These are phyloP conservation scores for Disparrhopalites patrizii DNA, from an alignment of 2,888 invertebrate genomes.

Conservation along the genomic window DNA sequence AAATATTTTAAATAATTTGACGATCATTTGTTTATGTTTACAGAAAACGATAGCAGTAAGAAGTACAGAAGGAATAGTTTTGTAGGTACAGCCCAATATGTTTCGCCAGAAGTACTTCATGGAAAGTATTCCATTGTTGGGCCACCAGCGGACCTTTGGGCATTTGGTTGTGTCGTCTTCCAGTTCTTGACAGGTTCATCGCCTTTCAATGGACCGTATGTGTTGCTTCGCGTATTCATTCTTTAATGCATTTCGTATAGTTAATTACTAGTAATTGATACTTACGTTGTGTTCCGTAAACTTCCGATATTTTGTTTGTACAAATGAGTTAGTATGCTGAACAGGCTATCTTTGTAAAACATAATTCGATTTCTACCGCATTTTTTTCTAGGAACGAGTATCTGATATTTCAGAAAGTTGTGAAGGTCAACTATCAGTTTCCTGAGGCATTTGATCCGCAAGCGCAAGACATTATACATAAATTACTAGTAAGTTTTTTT, in stretches of 20 bases:
- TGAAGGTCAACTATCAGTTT: conserved; percentile 83
- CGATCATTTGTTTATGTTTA: too few relatives aligned
- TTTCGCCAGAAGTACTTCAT: conserved; percentile 91
- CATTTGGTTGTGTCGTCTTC: conserved; percentile 91
- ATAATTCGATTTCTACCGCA: conserved; percentile 21
- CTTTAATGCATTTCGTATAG: conserved; percentile 25
- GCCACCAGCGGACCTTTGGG: conserved; percentile 91
- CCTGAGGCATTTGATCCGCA: conserved; percentile 83
- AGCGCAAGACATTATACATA: conserved; percentile 82
- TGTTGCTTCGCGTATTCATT: conserved; percentile 1
- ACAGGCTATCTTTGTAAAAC: neutral
- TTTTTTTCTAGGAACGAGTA: conserved; percentile 71
- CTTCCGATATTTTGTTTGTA: neutral
- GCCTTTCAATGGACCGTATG: conserved; percentile 74
- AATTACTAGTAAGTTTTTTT: conserved; percentile 62
- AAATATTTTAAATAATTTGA: neutral
- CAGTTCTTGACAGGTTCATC: conserved; percentile 93
- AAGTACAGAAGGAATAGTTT: conserved; percentile 71
- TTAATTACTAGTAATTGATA: conserved; percentile 37
- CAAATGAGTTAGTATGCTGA: neutral
- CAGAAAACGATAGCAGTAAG: neutral
- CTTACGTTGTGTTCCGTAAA: neutral
- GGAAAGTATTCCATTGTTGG: conserved; percentile 62
- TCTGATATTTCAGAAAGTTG: conserved; percentile 91
- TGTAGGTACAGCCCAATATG: conserved; percentile 98